Percentiles rank a stretch among this genome's conserved stretches.
Evolutionary conservation across 92 coral and sea anemone species (phyloP).

Genomic region (Parazoanthus swiftii): DNA sequence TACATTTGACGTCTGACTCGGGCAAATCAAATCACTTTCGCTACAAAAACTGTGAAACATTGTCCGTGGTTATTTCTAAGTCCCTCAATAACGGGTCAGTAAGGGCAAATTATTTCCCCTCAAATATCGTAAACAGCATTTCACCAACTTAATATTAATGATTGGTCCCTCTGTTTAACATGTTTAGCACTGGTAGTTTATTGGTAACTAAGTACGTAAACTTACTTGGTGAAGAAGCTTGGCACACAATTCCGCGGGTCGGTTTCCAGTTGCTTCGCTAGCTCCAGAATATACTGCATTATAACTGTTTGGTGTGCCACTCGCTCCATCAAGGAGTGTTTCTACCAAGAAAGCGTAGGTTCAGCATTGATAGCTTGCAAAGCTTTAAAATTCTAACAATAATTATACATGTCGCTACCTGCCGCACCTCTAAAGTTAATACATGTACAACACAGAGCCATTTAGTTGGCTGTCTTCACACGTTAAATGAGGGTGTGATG

Average conservation of each 20-base stretch:
- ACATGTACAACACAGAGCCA: slow-evolving; percentile 84
- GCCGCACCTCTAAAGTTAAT: slow-evolving; percentile 86
- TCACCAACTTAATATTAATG: too few species aligned
- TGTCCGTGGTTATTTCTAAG: too few species aligned
- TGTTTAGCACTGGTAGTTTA: too few species aligned
- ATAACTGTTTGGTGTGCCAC: slow-evolving; percentile 95
- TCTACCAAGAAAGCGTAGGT: slow-evolving; percentile 44
- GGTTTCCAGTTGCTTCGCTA: slow-evolving; percentile 81
- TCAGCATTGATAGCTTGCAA: not conserved
- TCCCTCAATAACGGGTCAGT: too few species aligned
- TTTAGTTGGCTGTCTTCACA: slow-evolving; percentile 94
- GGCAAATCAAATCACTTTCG: too few species aligned
- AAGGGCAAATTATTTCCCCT: too few species aligned
- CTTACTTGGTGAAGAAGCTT: slow-evolving; percentile 89
- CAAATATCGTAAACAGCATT: too few species aligned
- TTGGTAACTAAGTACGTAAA: not conserved
- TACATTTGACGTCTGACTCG: too few species aligned
- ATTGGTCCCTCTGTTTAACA: too few species aligned
- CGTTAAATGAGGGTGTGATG: slow-evolving; percentile 49
- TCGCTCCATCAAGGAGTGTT: slow-evolving; percentile 91
- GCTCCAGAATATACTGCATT: slow-evolving; percentile 90
- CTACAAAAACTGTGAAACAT: too few species aligned
- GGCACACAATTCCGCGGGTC: slow-evolving; percentile 80
- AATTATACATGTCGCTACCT: slow-evolving; percentile 26
- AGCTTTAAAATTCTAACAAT: not conserved